Conservation (phyloP, 2,113 vertebrate genomes). For the Limnothrissa miodon region DNA sequence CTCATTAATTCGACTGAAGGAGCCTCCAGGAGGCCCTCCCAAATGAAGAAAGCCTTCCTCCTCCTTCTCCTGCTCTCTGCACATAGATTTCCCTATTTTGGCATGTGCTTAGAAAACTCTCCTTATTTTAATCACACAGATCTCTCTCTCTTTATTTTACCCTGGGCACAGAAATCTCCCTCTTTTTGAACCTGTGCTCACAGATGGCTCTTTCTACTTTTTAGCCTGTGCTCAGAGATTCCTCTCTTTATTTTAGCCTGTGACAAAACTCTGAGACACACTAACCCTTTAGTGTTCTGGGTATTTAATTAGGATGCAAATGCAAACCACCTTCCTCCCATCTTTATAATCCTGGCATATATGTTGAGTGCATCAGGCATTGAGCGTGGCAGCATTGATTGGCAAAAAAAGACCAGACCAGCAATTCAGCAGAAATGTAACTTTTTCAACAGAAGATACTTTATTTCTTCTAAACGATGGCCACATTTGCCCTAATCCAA, state of each 20-base stretch:
- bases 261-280: too few relatives aligned
- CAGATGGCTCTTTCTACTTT: background rate
- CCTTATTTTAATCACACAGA: too few relatives aligned
- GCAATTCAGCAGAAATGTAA: background rate
- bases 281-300: background rate
- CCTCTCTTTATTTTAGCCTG: too few relatives aligned
- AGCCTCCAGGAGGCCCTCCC: conserved; percentile 60
- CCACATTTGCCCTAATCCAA: background rate
- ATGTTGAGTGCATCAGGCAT: background rate
- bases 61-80: background rate
- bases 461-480: background rate
- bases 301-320: background rate
- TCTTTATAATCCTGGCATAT: background rate
- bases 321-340: background rate
- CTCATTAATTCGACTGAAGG: conserved; percentile 55
- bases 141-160: background rate
- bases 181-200: too few relatives aligned
- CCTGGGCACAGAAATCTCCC: background rate
- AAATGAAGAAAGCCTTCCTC: conserved; percentile 39
- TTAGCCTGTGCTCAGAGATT: background rate
- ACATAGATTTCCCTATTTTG: background rate
- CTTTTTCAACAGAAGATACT: background rate
- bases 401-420: background rate
- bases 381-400: background rate
- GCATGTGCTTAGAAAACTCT: too few relatives aligned